Evolutionary conservation across 2,113 vertebrate species (phyloP).

Genomic region (Pseudolaguvia tuberculata): DNA sequence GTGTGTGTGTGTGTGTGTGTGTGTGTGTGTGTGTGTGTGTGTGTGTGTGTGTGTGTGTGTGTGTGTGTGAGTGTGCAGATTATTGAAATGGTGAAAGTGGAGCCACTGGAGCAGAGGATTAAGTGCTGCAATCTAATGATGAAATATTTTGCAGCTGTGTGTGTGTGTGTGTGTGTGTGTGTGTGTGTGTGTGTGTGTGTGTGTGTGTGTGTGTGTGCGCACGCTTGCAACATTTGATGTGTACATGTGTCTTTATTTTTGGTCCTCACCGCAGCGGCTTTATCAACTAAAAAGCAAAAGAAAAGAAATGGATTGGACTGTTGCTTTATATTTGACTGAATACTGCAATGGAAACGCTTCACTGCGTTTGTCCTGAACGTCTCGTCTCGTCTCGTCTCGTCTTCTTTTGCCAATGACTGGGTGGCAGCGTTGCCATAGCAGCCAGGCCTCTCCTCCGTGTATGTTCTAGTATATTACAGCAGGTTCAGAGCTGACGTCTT

Average conservation of each 20-base stretch:
- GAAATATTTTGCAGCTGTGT: slow-evolving; percentile 68
- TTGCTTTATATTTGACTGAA: slow-evolving; percentile 9
- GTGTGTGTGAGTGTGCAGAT: slow-evolving; percentile 58
- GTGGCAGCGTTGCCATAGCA: slow-evolving; percentile 49
- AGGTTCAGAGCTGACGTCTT: slow-evolving; percentile 31
- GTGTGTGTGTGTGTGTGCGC: too few relatives aligned
- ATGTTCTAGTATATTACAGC: slow-evolving; percentile 38
- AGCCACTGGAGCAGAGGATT: slow-evolving; percentile 75
- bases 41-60: slow-evolving; percentile 23
- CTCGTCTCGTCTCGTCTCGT: slow-evolving; percentile 30
- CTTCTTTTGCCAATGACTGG: slow-evolving; percentile 25
- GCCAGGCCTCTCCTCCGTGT: slow-evolving; percentile 31
- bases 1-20: background rate
- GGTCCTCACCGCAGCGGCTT: slow-evolving; percentile 36
- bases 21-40: slow-evolving; percentile 4
- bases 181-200: slow-evolving; percentile 19
- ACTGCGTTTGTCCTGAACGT: slow-evolving; percentile 35
- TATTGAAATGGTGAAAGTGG: slow-evolving; percentile 68
- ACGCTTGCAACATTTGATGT: background rate
- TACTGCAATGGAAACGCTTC: slow-evolving; percentile 27
- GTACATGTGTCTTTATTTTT: slow-evolving; percentile 32
- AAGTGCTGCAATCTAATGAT: slow-evolving; percentile 74
- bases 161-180: slow-evolving; percentile 35
- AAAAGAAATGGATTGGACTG: background rate
- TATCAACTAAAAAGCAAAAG: slow-evolving; percentile 26